A percentile compares a stretch with the other conserved stretches of the same genome.
Evolutionary conservation across 2,113 vertebrate genomes (phyloP).

Genomic region (Natator depressus): DNA sequence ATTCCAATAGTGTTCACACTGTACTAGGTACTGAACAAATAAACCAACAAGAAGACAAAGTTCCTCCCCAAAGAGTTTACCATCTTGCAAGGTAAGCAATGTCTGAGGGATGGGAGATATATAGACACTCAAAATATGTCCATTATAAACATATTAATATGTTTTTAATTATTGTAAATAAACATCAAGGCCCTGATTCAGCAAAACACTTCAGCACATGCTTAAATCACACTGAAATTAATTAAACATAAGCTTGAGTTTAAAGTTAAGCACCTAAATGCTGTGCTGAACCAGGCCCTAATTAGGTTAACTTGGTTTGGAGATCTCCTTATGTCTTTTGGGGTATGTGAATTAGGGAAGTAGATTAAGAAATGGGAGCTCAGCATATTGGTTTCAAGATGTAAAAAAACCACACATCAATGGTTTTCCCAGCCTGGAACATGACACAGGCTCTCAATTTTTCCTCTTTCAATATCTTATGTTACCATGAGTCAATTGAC

Average conservation of each 20-base stretch:
- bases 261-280: not conserved
- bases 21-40: not conserved
- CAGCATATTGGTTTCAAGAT: not conserved
- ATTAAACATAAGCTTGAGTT: not conserved
- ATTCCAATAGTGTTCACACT: accelerated
- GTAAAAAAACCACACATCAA: not conserved
- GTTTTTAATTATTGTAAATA: not conserved
- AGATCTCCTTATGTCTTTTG: not conserved
- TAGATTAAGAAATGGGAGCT: not conserved
- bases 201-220: not conserved
- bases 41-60: accelerated
- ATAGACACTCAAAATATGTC: not conserved
- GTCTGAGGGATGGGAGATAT: not conserved
- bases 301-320: not conserved
- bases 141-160: not conserved
- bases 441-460: not conserved
- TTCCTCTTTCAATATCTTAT: not conserved
- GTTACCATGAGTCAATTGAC: not conserved
- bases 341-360: not conserved
- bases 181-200: not conserved
- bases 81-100: not conserved
- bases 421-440: not conserved
- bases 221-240: not conserved
- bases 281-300: not conserved
- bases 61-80: not conserved